Evolutionary conservation across 2,888 invertebrate genomes (phyloP), one percentile per base, ranked within the genome.

Genomic region (Creontiades dilutus): DNA sequence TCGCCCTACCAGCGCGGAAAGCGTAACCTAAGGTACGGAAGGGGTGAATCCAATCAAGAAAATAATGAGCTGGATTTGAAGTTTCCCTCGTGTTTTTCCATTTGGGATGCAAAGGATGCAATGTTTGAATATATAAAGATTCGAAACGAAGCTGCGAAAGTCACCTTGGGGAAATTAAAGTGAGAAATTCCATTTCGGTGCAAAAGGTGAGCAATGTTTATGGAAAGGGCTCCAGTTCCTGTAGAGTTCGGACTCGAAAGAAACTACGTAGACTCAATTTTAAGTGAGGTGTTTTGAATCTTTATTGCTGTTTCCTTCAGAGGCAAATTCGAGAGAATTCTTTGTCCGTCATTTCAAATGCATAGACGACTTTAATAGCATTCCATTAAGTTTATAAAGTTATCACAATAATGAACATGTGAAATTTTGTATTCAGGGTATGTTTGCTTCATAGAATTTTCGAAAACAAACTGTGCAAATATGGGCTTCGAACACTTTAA

Each of bases 101-200:
- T 82, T 82, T 82, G 19, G n/a, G 52, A 82, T 82, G 82, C 82
- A 82, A 82, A 82, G 82, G 52, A 52, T 7, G 82, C 52, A 48
- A 52, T n/a, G 19, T 23, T 14, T 82, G 23, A 52, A 52, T 52
- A 52, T 47, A 52, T n/a, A 82, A 47, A n/a, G 82, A 82, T 52
- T 82, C 68, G 19, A 68, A 23, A 23, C 52, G 52, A 48, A 48
- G n/a, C 48, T 12, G 82, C 2, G 82, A 52, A 12, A 52, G 52
- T 48, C 19, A 48, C 52, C 48, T 82, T n/a, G 52, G 82, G 82
- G 48, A 82, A 68, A 68, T 27, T 82, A 82, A 82, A 82, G 48
- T 27, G 82, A 28, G 19, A 82, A 82, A 48, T 19, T 82, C 52
- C 82, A 48, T 19, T 23, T 46, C 19, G 14, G 52, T 47, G 12